Conservation (phyloP, 2,888 invertebrate genomes). For the Leptogaster cylindrica region DNA sequence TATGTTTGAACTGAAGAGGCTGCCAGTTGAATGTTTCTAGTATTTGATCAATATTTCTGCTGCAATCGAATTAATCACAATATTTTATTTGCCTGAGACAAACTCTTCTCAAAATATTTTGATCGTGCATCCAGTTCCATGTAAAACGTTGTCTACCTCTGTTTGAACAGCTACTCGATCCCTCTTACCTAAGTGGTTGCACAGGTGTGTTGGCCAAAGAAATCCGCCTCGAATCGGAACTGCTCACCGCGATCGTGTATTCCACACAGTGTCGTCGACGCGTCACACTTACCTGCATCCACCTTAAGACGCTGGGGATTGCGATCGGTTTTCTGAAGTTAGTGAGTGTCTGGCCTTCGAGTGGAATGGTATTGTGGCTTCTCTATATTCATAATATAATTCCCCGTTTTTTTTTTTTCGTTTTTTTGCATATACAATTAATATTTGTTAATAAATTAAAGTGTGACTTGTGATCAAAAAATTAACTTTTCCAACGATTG, state of each 20-base stretch:
- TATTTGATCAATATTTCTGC: too few relatives aligned
- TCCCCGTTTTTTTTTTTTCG: too few relatives aligned
- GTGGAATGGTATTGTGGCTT: conserved; percentile 56
- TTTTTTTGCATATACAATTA: conserved; percentile 2
- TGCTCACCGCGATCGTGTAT: neutral
- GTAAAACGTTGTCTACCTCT: conserved; percentile 7
- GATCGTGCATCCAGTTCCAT: too few relatives aligned
- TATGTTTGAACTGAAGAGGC: too few relatives aligned
- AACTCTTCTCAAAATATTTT: too few relatives aligned
- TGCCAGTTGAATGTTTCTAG: too few relatives aligned
- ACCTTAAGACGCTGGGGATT: conserved; percentile 31
- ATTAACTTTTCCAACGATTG: neutral
- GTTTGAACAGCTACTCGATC: neutral
- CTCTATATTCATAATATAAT: too few relatives aligned
- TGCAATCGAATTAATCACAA: too few relatives aligned
- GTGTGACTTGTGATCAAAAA: neutral
- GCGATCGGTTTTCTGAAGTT: conserved; percentile 46
- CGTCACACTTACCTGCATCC: conserved; percentile 39
- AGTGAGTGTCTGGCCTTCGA: conserved; percentile 63
- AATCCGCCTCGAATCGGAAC: neutral
- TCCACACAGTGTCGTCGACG: conserved; percentile 9
- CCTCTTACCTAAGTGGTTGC: too few relatives aligned
- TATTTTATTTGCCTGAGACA: too few relatives aligned
- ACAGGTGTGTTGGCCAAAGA: conserved; percentile 10
- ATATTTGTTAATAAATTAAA: neutral